phyloP scores from a whole-genome alignment of 37 sponge, comb jelly and placozoan species.

The Beroe forskalii region DNA sequence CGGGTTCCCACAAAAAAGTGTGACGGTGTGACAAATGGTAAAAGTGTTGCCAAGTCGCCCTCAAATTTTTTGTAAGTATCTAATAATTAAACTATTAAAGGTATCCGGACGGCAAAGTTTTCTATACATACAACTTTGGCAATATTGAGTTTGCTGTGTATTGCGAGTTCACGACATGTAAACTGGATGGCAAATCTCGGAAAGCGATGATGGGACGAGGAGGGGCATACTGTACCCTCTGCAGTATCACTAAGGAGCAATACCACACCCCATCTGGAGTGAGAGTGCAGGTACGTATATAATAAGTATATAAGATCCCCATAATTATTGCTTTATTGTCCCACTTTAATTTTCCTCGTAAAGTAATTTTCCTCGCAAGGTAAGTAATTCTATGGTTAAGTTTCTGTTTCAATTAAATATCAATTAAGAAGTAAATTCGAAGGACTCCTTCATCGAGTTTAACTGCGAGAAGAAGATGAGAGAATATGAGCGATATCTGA shows the following conservation, averaged over 20 bases:
- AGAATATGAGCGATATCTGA: background rate
- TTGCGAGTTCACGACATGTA: background rate
- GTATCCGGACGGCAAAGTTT: background rate
- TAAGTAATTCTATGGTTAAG: too few species aligned
- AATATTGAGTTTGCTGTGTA: background rate
- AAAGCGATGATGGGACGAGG: background rate
- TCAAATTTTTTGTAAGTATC: too few species aligned
- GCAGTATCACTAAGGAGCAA: background rate
- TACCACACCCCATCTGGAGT: conserved; percentile 49
- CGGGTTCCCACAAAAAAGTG: too few species aligned
- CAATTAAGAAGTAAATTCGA: background rate
- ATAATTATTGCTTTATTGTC: background rate
- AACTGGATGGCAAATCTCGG: conserved; percentile 8
- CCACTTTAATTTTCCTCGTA: too few species aligned
- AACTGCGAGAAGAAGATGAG: background rate
- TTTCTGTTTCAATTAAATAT: background rate
- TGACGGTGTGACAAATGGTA: too few species aligned
- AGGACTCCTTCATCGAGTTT: background rate
- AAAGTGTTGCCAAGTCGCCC: too few species aligned
- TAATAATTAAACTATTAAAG: too few species aligned
- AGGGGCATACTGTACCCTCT: conserved; percentile 7
- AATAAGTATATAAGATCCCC: background rate
- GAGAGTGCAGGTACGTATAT: background rate
- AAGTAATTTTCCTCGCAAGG: too few species aligned
- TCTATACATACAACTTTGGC: background rate